These are phyloP conservation scores for Capreolus pygargus DNA, from an alignment of 2,113 vertebrate genomes.

Conservation along the genomic window DNA sequence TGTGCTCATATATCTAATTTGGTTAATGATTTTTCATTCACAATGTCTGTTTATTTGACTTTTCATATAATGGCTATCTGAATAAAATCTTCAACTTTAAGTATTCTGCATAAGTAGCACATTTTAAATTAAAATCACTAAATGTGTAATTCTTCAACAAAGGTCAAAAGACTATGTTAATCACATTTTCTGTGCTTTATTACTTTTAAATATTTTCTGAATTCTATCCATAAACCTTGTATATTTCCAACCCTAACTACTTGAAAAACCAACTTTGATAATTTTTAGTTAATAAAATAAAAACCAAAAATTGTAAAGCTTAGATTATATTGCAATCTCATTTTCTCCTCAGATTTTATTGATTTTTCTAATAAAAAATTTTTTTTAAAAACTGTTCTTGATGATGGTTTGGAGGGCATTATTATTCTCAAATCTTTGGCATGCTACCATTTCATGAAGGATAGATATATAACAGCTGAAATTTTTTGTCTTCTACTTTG, in stretches of 20 bases:
- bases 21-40: neutral
- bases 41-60: neutral
- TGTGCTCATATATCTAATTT: neutral
- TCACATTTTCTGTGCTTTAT: neutral
- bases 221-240: neutral
- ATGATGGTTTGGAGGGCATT: neutral
- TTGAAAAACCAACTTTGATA: neutral
- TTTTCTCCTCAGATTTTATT: neutral
- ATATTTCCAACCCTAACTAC: neutral
- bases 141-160: neutral
- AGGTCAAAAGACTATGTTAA: neutral
- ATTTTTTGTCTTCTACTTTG: neutral
- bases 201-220: neutral
- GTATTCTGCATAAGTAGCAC: neutral
- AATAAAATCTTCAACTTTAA: neutral
- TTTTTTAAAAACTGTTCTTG: neutral
- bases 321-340: neutral
- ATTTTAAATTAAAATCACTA: constrained; percentile 24
- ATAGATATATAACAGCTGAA: neutral
- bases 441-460: neutral
- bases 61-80: neutral
- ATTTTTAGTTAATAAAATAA: neutral
- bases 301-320: neutral
- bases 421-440: neutral
- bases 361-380: neutral